Percentiles rank a stretch among this genome's conserved stretches.
phyloP scores from a whole-genome alignment of 2,113 vertebrate species.

The Gavia stellata region DNA sequence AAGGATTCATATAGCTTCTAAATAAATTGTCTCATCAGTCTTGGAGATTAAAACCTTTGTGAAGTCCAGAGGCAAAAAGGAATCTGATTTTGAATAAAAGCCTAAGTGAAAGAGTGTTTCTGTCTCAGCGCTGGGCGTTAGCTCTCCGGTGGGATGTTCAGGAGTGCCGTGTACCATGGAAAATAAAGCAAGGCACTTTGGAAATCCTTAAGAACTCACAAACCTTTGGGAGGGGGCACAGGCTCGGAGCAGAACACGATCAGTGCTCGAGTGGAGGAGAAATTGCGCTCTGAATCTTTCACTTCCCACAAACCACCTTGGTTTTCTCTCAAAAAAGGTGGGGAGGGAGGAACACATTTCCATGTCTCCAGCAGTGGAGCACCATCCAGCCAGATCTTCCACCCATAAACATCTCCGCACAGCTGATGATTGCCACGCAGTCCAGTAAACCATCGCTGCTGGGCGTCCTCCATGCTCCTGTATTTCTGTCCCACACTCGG shows the following conservation, averaged over 20 bases:
- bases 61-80: background rate
- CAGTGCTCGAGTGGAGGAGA: background rate
- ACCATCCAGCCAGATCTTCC: background rate
- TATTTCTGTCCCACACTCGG: background rate
- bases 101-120: background rate
- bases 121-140: background rate
- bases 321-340: background rate
- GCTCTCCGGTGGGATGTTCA: background rate
- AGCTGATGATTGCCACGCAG: background rate
- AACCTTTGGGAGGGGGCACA: background rate
- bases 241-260: background rate
- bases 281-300: background rate
- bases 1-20: background rate
- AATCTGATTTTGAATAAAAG: background rate
- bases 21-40: background rate
- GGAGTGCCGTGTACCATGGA: background rate
- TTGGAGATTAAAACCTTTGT: background rate
- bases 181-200: background rate
- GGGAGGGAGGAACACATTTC: background rate
- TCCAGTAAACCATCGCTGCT: background rate
- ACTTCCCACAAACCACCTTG: background rate
- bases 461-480: background rate
- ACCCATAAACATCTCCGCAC: background rate
- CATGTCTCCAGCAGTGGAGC: background rate
- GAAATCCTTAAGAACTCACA: background rate